phyloP scores from a whole-genome alignment of 2,113 vertebrate genomes.

The Clarias batrachus region DNA sequence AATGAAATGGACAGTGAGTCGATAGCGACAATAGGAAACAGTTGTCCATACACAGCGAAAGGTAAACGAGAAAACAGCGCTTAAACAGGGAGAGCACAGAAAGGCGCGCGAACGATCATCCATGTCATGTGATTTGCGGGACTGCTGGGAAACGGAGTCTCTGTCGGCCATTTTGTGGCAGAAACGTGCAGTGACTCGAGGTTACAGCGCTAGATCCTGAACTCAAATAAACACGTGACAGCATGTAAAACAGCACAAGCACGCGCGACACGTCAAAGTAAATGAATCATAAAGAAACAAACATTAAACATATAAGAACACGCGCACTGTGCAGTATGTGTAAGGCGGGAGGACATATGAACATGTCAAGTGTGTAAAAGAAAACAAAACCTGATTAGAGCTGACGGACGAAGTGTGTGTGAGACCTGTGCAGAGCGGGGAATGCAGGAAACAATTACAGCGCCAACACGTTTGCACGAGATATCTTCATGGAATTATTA shows the following conservation, averaged over 20 bases:
- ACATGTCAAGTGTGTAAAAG: not conserved
- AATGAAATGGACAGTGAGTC: not conserved
- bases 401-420: not conserved
- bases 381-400: not conserved
- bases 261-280: not conserved
- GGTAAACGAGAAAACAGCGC: not conserved
- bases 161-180: not conserved
- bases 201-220: not conserved
- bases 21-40: not conserved
- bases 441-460: not conserved
- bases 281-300: not conserved
- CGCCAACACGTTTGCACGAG: not conserved
- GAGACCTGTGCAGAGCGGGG: not conserved
- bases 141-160: not conserved
- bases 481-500: not conserved
- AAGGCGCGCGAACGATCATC: not conserved
- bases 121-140: not conserved
- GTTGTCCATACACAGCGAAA: not conserved
- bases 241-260: not conserved
- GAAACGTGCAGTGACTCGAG: not conserved
- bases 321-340: not conserved
- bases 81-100: not conserved
- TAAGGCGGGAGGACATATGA: too few species aligned
- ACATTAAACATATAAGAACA: not conserved
- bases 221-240: not conserved